Conservation (phyloP, 2,113 vertebrate species). For the Tenebrosternarchus preto region DNA sequence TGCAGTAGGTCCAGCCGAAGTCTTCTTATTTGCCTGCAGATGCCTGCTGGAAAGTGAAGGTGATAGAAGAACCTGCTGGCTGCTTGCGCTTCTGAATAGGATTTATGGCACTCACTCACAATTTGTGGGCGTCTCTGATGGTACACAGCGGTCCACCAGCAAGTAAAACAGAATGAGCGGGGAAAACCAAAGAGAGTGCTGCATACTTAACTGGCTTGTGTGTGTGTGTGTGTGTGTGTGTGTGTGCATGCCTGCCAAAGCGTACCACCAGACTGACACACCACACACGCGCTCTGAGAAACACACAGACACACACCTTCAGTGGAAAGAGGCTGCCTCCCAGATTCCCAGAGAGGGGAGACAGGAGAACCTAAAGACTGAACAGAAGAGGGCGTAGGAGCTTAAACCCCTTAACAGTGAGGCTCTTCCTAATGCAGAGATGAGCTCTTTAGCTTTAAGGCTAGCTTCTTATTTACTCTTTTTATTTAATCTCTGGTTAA, state of each 20-base stretch:
- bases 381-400: conserved; percentile 36
- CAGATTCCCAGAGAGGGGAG: conserved; percentile 24
- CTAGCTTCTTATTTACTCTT: not conserved
- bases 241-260: conserved; percentile 44
- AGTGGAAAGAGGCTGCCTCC: conserved; percentile 64
- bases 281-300: conserved; percentile 48
- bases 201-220: conserved; percentile 55
- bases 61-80: conserved; percentile 37
- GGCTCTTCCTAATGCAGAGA: not conserved
- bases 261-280: conserved; percentile 49
- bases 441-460: not conserved
- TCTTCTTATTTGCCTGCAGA: conserved; percentile 29
- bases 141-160: conserved; percentile 43
- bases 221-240: conserved; percentile 52
- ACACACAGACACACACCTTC: conserved; percentile 67
- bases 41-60: conserved; percentile 13
- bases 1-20: conserved; percentile 31
- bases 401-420: not conserved
- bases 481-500: conserved; percentile 19
- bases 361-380: conserved; percentile 23
- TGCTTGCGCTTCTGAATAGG: conserved; percentile 27
- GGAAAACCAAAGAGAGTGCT: conserved; percentile 57
- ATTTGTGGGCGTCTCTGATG: conserved; percentile 45
- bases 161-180: conserved; percentile 47
- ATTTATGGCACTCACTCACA: conserved; percentile 43